Conservation (phyloP, 2,797 vertebrate genomes). For the Telmatherina bonti region DNA sequence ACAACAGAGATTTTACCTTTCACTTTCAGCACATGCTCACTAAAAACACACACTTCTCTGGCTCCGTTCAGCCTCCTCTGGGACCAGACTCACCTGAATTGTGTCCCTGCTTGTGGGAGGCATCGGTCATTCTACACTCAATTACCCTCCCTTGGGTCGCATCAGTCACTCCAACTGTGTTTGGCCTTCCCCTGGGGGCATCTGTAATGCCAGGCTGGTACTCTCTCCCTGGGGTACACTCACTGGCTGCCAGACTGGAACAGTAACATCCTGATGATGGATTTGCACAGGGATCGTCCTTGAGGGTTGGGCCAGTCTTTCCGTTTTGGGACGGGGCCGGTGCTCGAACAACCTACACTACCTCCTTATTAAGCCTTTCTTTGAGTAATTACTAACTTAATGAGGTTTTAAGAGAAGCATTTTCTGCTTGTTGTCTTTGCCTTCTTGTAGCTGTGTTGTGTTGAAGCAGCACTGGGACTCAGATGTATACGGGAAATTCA, state of each 20-base stretch:
- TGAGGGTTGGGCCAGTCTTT: slow-evolving; percentile 42
- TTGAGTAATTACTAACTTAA: background rate
- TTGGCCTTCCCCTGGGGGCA: slow-evolving; percentile 64
- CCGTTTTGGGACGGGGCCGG: slow-evolving; percentile 18
- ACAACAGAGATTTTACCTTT: slow-evolving; percentile 5
- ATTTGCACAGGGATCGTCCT: slow-evolving; percentile 67
- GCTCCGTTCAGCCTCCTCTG: slow-evolving; percentile 43
- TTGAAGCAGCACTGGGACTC: background rate
- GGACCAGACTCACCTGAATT: slow-evolving; percentile 39
- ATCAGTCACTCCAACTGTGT: slow-evolving; percentile 71
- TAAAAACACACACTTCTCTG: slow-evolving; percentile 40
- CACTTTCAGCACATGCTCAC: background rate
- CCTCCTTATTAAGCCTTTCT: background rate
- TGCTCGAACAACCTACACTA: slow-evolving; percentile 20
- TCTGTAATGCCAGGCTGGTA: slow-evolving; percentile 67
- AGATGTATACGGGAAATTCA: slow-evolving; percentile 12
- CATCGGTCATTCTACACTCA: slow-evolving; percentile 76
- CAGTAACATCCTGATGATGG: slow-evolving; percentile 71
- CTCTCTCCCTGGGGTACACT: slow-evolving; percentile 57
- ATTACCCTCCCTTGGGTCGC: slow-evolving; percentile 75
- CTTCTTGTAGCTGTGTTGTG: background rate
- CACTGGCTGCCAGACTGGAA: slow-evolving; percentile 62
- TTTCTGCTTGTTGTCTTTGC: background rate
- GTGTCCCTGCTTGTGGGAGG: slow-evolving; percentile 31
- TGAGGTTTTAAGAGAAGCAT: background rate